Base-by-base conservation (phyloP, 2,113 vertebrate species). In the Eulacestoma nigropectus region DNA sequence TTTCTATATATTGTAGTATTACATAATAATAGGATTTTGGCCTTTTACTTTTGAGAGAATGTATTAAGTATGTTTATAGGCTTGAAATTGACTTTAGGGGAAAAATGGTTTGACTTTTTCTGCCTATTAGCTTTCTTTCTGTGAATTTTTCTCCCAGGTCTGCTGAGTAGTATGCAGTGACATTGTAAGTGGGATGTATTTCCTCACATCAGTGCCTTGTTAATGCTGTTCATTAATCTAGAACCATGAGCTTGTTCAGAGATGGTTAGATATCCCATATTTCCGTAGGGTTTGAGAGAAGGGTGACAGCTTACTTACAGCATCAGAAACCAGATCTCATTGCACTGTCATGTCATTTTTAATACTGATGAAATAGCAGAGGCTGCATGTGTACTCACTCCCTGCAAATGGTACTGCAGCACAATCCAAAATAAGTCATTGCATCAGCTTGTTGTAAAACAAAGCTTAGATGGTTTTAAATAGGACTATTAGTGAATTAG, bases 171-270 rank as follows among this genome's bases (percentile, higher is more conserved):
- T 79, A 47, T 78, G 68, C 88, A 95, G 59, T 97, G 95, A 96
- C 95, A 97, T 92, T 97, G 95, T 96, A 97, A 97, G 96, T 89
- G 84, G 97, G 96, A 89, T 97, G 96, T 96, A 95, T 94, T 97
- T 97, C 95, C 60, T 97, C 97, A 98, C 97, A 93, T 96, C 96
- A 92, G 76, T 97, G 97, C 93, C 82, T 98, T 95, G 95, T 98
- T 98, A 98, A 98, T 98, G 87, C 87, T 62, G 15, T 97, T 95
- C 97, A 97, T 98, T 98, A 98, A 98, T 98, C 97, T 98, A 98
- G 97, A 98, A 97, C 97, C 94, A 90, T 56, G 57, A 96, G 95
- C 95, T 97, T 97, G 62, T 96, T 97, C 97, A 96, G 93, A 96
- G 93, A 89, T 93, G 75, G 94, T 98, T 98, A 98, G 94, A 93